These are phyloP conservation scores for Lampropteryx suffumata DNA, from an alignment of 2,888 invertebrate genomes.

Conservation along the genomic window DNA sequence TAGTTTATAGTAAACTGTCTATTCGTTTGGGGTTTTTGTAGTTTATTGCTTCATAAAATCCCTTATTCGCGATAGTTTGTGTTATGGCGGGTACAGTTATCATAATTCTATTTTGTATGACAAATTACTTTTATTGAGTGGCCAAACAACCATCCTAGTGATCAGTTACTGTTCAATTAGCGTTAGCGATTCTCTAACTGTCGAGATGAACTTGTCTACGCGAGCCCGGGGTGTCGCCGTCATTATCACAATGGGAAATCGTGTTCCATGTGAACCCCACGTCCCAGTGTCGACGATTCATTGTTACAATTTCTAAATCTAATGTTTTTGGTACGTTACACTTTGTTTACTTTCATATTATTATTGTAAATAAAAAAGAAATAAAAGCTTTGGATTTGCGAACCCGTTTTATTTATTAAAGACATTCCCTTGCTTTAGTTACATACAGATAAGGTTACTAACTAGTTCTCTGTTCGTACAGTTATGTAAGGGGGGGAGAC, in stretches of 20 bases:
- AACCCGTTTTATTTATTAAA: conserved; percentile 44
- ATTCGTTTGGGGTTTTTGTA: too few relatives aligned
- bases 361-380: conserved; percentile 76
- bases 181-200: background rate
- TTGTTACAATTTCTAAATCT: conserved; percentile 66
- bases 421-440: background rate
- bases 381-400: conserved; percentile 81
- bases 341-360: conserved; percentile 83
- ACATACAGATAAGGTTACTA: too few relatives aligned
- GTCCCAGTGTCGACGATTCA: conserved; percentile 31
- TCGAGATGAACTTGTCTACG: background rate
- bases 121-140: too few relatives aligned
- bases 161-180: too few relatives aligned
- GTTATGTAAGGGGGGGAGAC: too few relatives aligned
- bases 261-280: conserved; percentile 10
- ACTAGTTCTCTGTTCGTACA: too few relatives aligned
- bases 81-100: too few relatives aligned
- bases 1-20: too few relatives aligned
- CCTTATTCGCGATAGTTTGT: too few relatives aligned
- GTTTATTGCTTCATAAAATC: too few relatives aligned
- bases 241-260: conserved; percentile 17
- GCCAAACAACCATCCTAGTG: too few relatives aligned
- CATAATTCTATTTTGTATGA: too few relatives aligned
- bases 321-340: conserved; percentile 76
- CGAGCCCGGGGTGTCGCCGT: conserved; percentile 4